Base-by-base conservation (phyloP, 2,888 invertebrate species). In the Temnothorax ravouxi region DNA sequence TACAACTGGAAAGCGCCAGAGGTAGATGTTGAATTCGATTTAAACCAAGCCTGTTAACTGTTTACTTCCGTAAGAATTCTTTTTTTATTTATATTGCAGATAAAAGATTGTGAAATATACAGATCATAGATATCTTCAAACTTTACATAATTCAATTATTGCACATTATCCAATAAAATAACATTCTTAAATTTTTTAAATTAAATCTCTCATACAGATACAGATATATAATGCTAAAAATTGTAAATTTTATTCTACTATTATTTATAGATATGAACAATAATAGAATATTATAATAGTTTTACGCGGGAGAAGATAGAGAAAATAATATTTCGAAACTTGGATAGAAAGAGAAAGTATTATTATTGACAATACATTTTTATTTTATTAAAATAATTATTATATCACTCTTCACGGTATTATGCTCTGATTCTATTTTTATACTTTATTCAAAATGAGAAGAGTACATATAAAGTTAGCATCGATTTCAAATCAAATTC, bases 21-120 rank as follows among this genome's bases (percentile, higher is more conserved):
- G 56, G 61, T 47, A 41, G 62, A 77, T 76, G 77, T 59, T 81
- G 66, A 84, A 88, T 87, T 88, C 88, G 87, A 88, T 86, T 87
- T 86, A 83, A 67, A 61, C 41, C 64, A 34, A 88, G 56, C 52
- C 66, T 56, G 34, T 75, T 80, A 77, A 66, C 44, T 64, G 67
- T 21, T 72, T 47, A 38, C 44, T 74, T 56, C 25, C 44, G 25
- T n/a, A 1, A 54, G 6, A 69, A 38, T 47, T 15, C 3, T 29
- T 47, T 79, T 71, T 71, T 71, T 79, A 56, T 21, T 67, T 56
- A 44, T 29, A 13, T 38, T 67, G n/a, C 15, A 11, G 11, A 44
- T 9, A 29, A 54, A 64, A 76, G n/a, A n/a, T 76, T 47, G 29
- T 44, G 6, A 56, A 66, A 47, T 25, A 29, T 29, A 25, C 11